These are phyloP conservation scores for Lanius collurio DNA, from an alignment of 2,113 vertebrate species.

Conservation along the genomic window DNA sequence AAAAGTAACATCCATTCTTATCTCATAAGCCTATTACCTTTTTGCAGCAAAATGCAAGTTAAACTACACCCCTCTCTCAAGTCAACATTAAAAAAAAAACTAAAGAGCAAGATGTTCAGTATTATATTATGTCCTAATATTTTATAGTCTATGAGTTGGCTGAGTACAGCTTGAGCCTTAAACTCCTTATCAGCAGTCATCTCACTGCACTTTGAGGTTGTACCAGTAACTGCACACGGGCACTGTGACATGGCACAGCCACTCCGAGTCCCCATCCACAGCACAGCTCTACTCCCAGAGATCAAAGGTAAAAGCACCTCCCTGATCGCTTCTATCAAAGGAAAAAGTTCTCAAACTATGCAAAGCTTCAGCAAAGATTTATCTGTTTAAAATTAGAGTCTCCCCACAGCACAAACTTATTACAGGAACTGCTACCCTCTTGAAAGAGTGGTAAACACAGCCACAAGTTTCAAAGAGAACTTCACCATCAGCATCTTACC, in stretches of 20 bases:
- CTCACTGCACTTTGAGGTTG: not conserved
- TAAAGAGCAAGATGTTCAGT: not conserved
- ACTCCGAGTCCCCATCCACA: not conserved
- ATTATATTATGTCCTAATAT: not conserved
- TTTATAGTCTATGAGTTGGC: not conserved
- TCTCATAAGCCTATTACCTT: not conserved
- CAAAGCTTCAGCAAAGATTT: not conserved
- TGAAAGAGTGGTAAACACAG: not conserved
- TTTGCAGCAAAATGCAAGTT: not conserved
- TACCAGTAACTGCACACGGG: not conserved
- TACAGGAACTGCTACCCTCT: not conserved
- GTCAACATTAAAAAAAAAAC: not conserved
- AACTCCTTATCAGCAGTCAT: not conserved
- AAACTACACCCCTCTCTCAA: not conserved
- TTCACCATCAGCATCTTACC: not conserved
- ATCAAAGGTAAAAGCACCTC: not conserved
- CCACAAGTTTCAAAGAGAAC: not conserved
- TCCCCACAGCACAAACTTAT: not conserved
- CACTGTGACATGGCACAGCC: not conserved
- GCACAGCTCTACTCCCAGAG: not conserved
- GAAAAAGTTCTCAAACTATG: not conserved
- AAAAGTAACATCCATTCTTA: not conserved
- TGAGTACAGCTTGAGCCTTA: not conserved
- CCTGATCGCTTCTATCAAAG: not conserved
- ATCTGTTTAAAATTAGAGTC: not conserved